These are phyloP conservation scores for Podarcis lilfordi DNA, from an alignment of 2,797 vertebrate species.

Conservation along the genomic window DNA sequence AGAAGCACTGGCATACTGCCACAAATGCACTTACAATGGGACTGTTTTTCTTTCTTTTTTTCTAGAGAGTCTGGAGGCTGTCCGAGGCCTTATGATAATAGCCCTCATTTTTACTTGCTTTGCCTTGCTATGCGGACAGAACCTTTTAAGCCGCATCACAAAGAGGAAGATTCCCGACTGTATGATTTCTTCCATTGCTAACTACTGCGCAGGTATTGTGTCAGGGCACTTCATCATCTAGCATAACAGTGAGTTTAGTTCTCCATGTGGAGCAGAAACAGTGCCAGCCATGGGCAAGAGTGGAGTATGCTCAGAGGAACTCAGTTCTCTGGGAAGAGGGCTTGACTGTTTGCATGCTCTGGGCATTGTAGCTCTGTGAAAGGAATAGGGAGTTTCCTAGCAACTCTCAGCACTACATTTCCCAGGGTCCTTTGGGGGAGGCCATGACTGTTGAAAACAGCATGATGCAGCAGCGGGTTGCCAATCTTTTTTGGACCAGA, in stretches of 20 bases:
- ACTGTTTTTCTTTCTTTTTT: not conserved
- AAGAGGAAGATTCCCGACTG: not conserved
- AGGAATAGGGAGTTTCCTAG: no score
- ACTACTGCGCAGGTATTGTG: not conserved
- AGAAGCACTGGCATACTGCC: no score
- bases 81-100: not conserved
- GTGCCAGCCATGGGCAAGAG: not conserved
- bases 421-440: no score
- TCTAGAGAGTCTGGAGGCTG: not conserved
- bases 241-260: not conserved
- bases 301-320: not conserved
- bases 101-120: not conserved
- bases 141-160: not conserved
- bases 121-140: not conserved
- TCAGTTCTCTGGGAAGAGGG: no score
- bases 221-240: not conserved
- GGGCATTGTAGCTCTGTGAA: no score
- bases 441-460: no score
- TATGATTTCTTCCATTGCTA: not conserved
- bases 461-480: no score
- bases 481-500: no score
- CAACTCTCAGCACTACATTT: no score
- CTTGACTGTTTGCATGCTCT: no score
- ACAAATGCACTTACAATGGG: not conserved
- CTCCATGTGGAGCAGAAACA: not conserved